Evolutionary conservation across 2,797 vertebrate genomes (phyloP).

Genomic region (Salmo trutta): DNA sequence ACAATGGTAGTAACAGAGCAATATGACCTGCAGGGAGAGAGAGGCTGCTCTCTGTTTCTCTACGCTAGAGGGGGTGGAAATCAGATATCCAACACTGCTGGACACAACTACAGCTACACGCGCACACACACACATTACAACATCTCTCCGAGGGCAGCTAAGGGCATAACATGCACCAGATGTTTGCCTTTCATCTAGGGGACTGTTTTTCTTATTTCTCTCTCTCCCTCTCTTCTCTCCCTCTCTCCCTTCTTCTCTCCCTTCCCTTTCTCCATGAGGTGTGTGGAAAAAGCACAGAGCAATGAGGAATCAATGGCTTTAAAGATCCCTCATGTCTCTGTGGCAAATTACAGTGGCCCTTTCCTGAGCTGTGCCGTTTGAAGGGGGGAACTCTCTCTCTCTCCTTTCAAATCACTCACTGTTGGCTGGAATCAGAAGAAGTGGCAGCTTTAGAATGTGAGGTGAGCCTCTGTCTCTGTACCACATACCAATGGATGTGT

Average conservation of each 20-base stretch:
- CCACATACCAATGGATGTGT: slow-evolving; percentile 10
- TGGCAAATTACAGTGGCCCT: too few species aligned
- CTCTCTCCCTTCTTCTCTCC: background rate
- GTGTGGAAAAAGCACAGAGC: too few species aligned
- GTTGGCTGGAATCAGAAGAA: slow-evolving; percentile 19
- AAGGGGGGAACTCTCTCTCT: too few species aligned
- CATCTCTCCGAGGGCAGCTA: slow-evolving; percentile 47
- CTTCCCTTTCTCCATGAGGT: too few species aligned
- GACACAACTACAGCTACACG: slow-evolving; percentile 8
- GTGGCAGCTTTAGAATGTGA: slow-evolving; percentile 1
- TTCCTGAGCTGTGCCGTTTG: too few species aligned
- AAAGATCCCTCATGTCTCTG: too few species aligned
- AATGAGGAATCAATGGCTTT: too few species aligned
- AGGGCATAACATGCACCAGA: slow-evolving; percentile 59
- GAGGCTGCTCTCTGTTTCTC: slow-evolving; percentile 35
- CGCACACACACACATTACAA: slow-evolving; percentile 32
- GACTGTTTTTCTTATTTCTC: slow-evolving; percentile 19
- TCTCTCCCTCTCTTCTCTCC: slow-evolving; percentile 2
- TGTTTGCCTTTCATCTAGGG: slow-evolving; percentile 54
- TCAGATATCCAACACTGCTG: slow-evolving; percentile 36
- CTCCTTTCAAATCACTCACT: too few species aligned
- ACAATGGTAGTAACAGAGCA: slow-evolving; percentile 37
- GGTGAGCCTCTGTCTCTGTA: slow-evolving; percentile 31
- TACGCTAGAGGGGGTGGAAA: slow-evolving; percentile 46
- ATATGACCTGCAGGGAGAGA: slow-evolving; percentile 31